Percentiles rank a stretch among this genome's conserved stretches.
phyloP scores from a whole-genome alignment of 2,797 vertebrate genomes.

The Aulostomus chinensis region DNA sequence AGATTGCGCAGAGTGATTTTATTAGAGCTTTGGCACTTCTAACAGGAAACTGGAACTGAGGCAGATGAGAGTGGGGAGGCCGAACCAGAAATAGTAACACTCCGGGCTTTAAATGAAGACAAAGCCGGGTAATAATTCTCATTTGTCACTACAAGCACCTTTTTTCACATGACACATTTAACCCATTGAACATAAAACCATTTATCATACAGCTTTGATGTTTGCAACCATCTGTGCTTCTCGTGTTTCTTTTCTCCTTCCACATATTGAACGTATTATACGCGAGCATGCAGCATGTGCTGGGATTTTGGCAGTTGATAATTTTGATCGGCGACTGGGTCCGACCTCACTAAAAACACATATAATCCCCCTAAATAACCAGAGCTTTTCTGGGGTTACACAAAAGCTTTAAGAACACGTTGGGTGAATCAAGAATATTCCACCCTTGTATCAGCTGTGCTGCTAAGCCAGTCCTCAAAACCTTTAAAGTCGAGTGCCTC shows the following conservation, averaged over 20 bases:
- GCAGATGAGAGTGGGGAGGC: background rate
- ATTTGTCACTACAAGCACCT: too few species aligned
- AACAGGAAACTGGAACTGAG: background rate
- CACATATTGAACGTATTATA: background rate
- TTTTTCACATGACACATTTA: too few species aligned
- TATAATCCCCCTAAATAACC: too few species aligned
- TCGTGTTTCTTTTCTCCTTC: background rate
- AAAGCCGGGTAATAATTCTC: too few species aligned
- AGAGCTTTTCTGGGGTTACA: background rate
- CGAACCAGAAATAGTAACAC: background rate
- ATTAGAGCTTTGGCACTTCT: background rate
- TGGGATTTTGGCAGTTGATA: background rate
- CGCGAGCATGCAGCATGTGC: background rate
- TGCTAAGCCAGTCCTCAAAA: slow-evolving; percentile 1
- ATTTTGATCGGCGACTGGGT: background rate
- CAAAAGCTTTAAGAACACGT: background rate
- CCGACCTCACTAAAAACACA: background rate
- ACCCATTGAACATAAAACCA: background rate
- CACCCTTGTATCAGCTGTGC: slow-evolving; percentile 1
- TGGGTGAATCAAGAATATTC: background rate
- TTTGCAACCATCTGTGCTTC: background rate
- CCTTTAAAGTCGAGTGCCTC: slow-evolving; percentile 12
- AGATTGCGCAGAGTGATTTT: background rate
- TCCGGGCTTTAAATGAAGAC: too few species aligned
- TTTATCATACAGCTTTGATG: background rate